Evolutionary conservation across 2,113 vertebrate genomes (phyloP), one percentile per base, ranked within the genome.

Genomic region (Chaetura pelagica): DNA sequence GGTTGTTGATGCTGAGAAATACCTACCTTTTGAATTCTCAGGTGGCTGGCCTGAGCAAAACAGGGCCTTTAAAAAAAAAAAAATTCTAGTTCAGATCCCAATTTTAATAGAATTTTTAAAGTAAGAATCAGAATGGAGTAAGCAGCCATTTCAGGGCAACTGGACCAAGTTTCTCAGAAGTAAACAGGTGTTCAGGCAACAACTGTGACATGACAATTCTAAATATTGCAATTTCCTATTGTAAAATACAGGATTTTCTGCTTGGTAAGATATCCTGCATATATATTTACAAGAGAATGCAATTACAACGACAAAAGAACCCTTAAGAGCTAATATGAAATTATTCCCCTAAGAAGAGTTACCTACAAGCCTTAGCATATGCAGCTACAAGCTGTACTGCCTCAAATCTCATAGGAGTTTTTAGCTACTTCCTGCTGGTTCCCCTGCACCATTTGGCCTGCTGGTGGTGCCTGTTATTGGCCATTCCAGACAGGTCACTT

Each of bases 1-100:
- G 52, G 61, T 88, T 78, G 68, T 85, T 97, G 83, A 85, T 42
- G 49, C 92, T 93, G 90, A 95, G 89, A 97, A 96, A 94, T 38
- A 54, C 55, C 93, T 92, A 67, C 80, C 62, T 86, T 95, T 51
- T 76, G 73, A 95, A 96, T 76, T 86, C 40, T 72, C 82, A 93
- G 85, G 92, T n/a, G 79, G 38, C 72, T 84, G 44, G 54, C n/a
- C 59, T 81, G 62, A 92, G 61, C 30, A 72, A 87, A 95, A 93
- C 8, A 61, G 30, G 61, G 64, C 40, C 71, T 91, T 62, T 87
- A 87, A 84, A 67, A 64, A 19, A 55, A 30, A 54, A 3, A 0
- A 2, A 67, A 78, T 12, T 14, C 49, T 84, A 44, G 32, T 93
- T 94, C 79, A 83, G 46, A 94, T 66, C 9, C 30, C 18, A 22